Conservation (phyloP, 2,113 vertebrate species). For the Triplophysa rosa region DNA sequence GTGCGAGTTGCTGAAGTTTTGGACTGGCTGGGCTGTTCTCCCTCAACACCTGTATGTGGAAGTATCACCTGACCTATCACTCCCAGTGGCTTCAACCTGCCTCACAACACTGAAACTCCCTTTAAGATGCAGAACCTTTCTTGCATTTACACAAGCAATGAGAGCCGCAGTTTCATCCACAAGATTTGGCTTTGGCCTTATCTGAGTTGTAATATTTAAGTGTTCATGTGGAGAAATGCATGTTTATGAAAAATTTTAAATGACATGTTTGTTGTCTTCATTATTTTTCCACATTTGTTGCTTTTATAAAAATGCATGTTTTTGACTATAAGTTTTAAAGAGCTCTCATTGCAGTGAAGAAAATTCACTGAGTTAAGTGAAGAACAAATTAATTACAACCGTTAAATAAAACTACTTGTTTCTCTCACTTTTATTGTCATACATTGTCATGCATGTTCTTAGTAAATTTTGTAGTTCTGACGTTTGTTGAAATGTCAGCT, state of each 20-base stretch:
- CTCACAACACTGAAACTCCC: constrained; percentile 9
- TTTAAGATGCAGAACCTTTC: background rate
- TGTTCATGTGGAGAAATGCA: background rate
- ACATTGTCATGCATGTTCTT: too few relatives aligned
- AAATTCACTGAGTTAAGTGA: too few relatives aligned
- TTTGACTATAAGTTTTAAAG: background rate
- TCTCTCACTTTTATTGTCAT: too few relatives aligned
- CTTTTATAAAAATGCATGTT: background rate
- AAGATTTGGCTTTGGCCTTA: constrained; percentile 1
- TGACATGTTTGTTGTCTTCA: background rate
- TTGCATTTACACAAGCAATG: background rate
- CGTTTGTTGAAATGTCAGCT: too few relatives aligned
- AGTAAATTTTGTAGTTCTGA: too few relatives aligned
- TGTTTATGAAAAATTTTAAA: background rate
- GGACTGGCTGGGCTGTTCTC: constrained; percentile 20
- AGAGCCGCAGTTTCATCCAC: background rate
- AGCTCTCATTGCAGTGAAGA: background rate
- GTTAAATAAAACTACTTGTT: too few relatives aligned
- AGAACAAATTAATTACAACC: background rate
- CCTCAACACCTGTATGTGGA: background rate
- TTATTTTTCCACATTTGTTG: background rate
- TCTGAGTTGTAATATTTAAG: background rate
- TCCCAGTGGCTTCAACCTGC: constrained; percentile 10
- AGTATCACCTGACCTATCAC: background rate
- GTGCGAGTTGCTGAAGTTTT: constrained; percentile 6